Evolutionary conservation across 2,888 invertebrate genomes (phyloP).

Genomic region (Latheticus oryzae): DNA sequence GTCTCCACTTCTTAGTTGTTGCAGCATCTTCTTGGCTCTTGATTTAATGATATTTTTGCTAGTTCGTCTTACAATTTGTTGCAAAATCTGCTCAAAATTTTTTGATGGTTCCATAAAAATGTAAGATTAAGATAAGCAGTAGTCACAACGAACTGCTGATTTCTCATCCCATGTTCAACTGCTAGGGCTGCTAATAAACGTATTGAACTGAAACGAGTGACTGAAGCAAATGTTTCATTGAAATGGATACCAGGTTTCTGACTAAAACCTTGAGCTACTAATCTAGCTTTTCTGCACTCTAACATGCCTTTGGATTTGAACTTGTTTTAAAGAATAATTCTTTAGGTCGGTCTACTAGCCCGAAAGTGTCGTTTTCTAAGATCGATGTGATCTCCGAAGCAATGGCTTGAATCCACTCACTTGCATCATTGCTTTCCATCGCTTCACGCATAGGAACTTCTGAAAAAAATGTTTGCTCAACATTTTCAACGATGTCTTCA

Average conservation of each 20-base stretch:
- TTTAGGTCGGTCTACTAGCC: constrained; percentile 44
- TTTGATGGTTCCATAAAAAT: constrained; percentile 43
- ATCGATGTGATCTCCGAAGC: too few species aligned
- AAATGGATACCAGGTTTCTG: constrained; percentile 52
- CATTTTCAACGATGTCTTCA: too few species aligned
- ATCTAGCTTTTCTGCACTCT: constrained; percentile 48
- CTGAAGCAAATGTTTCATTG: constrained; percentile 52
- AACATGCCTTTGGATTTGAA: constrained; percentile 43
- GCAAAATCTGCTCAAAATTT: not conserved
- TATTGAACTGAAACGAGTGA: constrained; percentile 48
- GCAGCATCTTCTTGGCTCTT: too few species aligned
- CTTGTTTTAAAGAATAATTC: constrained; percentile 48
- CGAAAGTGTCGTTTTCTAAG: too few species aligned
- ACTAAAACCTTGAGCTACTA: constrained; percentile 52
- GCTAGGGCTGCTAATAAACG: too few species aligned
- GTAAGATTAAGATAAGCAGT: constrained; percentile 45
- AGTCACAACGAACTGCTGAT: constrained; percentile 45
- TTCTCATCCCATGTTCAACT: constrained; percentile 40
- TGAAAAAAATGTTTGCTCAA: too few species aligned
- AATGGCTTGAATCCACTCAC: too few species aligned
- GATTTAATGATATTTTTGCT: too few species aligned
- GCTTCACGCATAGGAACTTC: too few species aligned
- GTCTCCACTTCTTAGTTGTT: too few species aligned
- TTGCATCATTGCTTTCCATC: too few species aligned
- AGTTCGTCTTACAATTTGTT: too few species aligned